These are phyloP conservation scores for Maccullochella peelii DNA, from an alignment of 2,113 vertebrate species.

Conservation along the genomic window DNA sequence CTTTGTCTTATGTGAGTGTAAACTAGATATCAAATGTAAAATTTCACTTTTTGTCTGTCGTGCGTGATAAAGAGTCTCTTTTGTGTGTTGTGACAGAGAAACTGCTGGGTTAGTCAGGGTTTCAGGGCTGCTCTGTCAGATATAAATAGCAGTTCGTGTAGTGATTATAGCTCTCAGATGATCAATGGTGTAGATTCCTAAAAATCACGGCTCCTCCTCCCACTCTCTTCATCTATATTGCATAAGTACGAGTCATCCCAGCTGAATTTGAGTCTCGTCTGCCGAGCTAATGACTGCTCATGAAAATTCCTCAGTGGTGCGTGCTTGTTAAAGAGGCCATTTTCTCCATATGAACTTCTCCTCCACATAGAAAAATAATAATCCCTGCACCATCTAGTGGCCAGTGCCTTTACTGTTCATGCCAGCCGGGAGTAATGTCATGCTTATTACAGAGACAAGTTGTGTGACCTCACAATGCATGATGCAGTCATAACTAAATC, in stretches of 20 bases:
- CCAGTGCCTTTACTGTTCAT: slow-evolving; percentile 20
- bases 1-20: background rate
- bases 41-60: background rate
- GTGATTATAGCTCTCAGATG: slow-evolving; percentile 53
- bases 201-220: slow-evolving; percentile 40
- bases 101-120: slow-evolving; percentile 26
- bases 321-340: slow-evolving; percentile 42
- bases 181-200: slow-evolving; percentile 49
- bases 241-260: slow-evolving; percentile 24
- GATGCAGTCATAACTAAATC: slow-evolving; percentile 56
- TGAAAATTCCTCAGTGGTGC: slow-evolving; percentile 28
- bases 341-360: slow-evolving; percentile 38
- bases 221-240: slow-evolving; percentile 45
- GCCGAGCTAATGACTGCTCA: slow-evolving; percentile 45
- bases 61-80: background rate
- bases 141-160: slow-evolving; percentile 60
- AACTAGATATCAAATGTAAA: background rate
- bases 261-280: slow-evolving; percentile 38
- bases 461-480: background rate
- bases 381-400: slow-evolving; percentile 73
- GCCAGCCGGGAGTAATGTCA: background rate
- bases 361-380: background rate
- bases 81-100: slow-evolving; percentile 24
- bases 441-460: slow-evolving; percentile 33
- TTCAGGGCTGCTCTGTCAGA: slow-evolving; percentile 23